A percentile compares a stretch with the other conserved stretches of the same genome.
Conservation (phyloP, 2,888 invertebrate species). For the Tridacna gigas region DNA sequence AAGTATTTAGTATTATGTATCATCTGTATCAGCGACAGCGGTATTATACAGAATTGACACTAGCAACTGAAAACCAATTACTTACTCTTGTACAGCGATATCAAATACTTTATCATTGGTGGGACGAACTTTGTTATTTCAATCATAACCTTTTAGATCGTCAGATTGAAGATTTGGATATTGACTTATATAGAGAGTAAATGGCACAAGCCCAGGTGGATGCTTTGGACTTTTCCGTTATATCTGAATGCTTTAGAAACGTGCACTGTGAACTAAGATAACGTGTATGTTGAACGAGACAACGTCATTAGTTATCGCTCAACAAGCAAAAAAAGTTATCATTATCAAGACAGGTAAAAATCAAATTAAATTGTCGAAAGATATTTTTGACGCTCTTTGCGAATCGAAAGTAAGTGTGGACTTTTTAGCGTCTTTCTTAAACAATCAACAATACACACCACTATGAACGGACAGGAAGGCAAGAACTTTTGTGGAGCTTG, state of each 20-base stretch:
- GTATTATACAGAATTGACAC: too few relatives aligned
- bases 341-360: neutral
- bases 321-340: constrained; percentile 2
- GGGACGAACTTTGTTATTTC: neutral
- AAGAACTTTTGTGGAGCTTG: constrained; percentile 6
- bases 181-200: neutral
- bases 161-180: neutral
- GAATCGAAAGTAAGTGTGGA: constrained; percentile 6
- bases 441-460: neutral
- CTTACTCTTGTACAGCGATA: neutral
- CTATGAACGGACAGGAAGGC: neutral
- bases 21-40: too few relatives aligned
- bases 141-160: neutral
- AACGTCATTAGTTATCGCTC: neutral
- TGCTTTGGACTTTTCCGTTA: constrained; percentile 13
- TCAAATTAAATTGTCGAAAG: neutral
- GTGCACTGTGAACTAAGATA: constrained; percentile 8
- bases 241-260: neutral
- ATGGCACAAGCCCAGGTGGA: constrained; percentile 4
- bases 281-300: constrained; percentile 1
- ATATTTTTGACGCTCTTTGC: neutral
- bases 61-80: neutral
- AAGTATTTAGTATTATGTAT: too few relatives aligned
- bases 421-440: neutral
- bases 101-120: neutral